Evolutionary conservation across 2,797 vertebrate genomes (phyloP), one percentile per base, ranked within the genome.

Genomic region (Scolopax bukidnonensis): DNA sequence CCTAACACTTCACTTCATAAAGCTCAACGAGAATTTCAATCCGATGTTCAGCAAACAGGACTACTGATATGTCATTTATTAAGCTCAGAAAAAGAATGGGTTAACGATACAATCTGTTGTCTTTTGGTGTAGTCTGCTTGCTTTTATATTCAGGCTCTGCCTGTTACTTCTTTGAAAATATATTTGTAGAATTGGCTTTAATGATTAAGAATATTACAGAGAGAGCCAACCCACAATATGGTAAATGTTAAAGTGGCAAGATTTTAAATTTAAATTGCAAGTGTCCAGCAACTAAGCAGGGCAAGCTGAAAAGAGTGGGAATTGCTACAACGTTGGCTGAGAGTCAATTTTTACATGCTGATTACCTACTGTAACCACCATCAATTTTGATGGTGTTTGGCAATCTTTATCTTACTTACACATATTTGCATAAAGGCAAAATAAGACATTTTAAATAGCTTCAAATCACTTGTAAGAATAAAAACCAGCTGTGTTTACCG

Each of bases 381-480:
- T 90, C 47, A 48, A 87, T 94, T 95, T 91, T 80, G 88, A 95
- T 81, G 56, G 48, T 50, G 75, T 63, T 94, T 96, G 94, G 93
- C 75, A 91, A 87, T 95, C 89, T 96, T 97, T 95, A 96, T 95
- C 96, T 97, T 89, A 84, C 93, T 97, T 93, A 84, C 67, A 95
- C 95, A 95, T 93, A 93, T 69, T 93, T 95, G 71, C 30, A 90
- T 89, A 94, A 84, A 77, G 67, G 90, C 91, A 94, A 94, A 96
- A 48, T 43, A 93, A 95, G 94, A 79, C 76, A 94, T 95, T 98
- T 96, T 87, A 94, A 96, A 95, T 91, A 92, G 89, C 71, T 94
- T 96, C 90, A 95, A 95, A 96, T 84, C 84, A 85, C 75, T 82
- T 77, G 65, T 85, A 97, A 96, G 73, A 89, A 71, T 74, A 95